These are phyloP conservation scores for Alligator sinensis DNA, from an alignment of 2,113 vertebrate species.

Conservation along the genomic window DNA sequence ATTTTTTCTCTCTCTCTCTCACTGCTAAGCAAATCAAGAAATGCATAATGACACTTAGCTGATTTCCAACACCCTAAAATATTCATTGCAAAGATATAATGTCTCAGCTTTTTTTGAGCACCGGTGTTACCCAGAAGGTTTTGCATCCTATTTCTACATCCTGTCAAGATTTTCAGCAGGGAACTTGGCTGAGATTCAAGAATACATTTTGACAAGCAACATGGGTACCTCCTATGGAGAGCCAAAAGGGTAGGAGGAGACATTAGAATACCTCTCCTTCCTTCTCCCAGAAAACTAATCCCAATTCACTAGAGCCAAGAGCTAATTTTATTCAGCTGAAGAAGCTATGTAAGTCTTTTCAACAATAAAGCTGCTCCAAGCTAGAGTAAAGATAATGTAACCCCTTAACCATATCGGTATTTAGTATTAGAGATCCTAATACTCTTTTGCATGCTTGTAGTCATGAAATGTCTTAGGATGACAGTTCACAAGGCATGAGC, in stretches of 20 bases:
- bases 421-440: background rate
- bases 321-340: background rate
- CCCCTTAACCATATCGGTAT: background rate
- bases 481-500: background rate
- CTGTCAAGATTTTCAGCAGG: slow-evolving; percentile 31
- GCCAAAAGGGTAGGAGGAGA: background rate
- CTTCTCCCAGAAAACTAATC: background rate
- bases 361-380: background rate
- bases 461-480: background rate
- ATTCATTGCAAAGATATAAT: background rate
- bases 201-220: background rate
- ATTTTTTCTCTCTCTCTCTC: background rate
- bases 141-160: slow-evolving; percentile 1
- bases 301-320: background rate
- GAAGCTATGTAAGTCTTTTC: background rate
- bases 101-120: slow-evolving; percentile 5
- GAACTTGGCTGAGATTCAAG: slow-evolving; percentile 13
- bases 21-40: background rate
- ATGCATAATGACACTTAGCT: background rate
- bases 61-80: background rate
- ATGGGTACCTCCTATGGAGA: background rate
- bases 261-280: background rate
- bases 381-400: background rate
- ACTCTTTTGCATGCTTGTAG: background rate
- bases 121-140: background rate